These are phyloP conservation scores for Linepithema humile DNA, from an alignment of 1,140 invertebrate species.

Conservation along the genomic window DNA sequence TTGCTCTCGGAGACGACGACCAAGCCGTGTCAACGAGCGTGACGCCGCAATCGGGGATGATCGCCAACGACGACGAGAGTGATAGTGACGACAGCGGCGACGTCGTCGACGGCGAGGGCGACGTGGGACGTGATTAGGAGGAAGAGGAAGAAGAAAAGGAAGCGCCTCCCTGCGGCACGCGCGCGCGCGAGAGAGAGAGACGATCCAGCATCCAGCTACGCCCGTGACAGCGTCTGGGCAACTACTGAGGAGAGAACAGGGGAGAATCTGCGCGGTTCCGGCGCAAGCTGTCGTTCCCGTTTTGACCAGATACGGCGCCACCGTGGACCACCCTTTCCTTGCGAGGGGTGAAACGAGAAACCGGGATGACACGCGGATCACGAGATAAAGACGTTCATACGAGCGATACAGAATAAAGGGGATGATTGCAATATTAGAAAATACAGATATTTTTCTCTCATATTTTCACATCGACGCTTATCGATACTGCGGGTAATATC, in stretches of 20 bases:
- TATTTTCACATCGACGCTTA: neutral
- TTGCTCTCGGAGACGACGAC: constrained; percentile 50
- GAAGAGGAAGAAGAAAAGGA: constrained; percentile 74
- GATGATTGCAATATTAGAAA: constrained; percentile 21
- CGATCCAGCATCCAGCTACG: constrained; percentile 79
- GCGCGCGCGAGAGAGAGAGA: constrained; percentile 73
- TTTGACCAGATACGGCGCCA: constrained; percentile 66
- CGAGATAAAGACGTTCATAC: neutral
- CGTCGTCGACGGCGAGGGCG: constrained; percentile 13
- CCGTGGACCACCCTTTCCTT: constrained; percentile 53
- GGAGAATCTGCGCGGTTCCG: constrained; percentile 76
- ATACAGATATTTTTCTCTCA: neutral
- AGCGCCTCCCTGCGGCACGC: constrained; percentile 72
- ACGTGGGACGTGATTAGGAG: constrained; percentile 64
- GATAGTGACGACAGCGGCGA: constrained; percentile 9
- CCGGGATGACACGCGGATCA: neutral
- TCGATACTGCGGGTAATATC: neutral
- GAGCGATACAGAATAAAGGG: neutral
- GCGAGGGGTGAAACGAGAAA: neutral
- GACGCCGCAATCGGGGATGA: constrained; percentile 23
- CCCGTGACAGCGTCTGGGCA: constrained; percentile 81
- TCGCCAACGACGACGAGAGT: neutral
- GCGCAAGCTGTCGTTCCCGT: constrained; percentile 73
- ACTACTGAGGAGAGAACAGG: constrained; percentile 79
- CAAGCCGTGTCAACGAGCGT: constrained; percentile 27